Percentiles rank a stretch among this genome's conserved stretches.
Conservation (phyloP, 1,140 invertebrate species). For the Bombus turneri region DNA sequence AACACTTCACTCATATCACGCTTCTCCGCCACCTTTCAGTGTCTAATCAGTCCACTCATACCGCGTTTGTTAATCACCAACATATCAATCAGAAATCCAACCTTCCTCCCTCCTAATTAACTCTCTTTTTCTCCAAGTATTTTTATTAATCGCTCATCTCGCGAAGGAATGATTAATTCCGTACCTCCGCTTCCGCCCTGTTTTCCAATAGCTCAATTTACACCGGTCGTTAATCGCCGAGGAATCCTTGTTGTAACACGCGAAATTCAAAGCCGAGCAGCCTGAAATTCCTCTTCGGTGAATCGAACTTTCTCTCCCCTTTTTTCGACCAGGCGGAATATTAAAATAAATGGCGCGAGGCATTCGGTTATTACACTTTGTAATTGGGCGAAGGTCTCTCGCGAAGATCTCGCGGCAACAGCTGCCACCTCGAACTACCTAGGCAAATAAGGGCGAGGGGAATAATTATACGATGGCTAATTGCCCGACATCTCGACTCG, state of each 20-base stretch:
- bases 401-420: slow-evolving; percentile 47
- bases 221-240: slow-evolving; percentile 50
- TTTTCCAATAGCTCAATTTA: slow-evolving; percentile 27
- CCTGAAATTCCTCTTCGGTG: slow-evolving; percentile 9
- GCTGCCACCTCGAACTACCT: slow-evolving; percentile 57
- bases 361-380: slow-evolving; percentile 68
- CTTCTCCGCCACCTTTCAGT: neutral
- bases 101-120: neutral
- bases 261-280: too few relatives aligned
- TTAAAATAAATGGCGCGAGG: slow-evolving; percentile 56
- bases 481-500: slow-evolving; percentile 66
- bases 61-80: neutral
- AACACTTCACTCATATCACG: neutral
- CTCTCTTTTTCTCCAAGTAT: neutral
- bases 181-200: too few relatives aligned
- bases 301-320: neutral
- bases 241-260: neutral
- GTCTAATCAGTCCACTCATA: neutral
- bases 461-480: slow-evolving; percentile 75
- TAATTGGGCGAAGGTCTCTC: slow-evolving; percentile 47
- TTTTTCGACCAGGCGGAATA: slow-evolving; percentile 25
- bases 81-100: too few relatives aligned
- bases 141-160: neutral
- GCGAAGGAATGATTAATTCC: neutral
- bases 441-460: slow-evolving; percentile 63